Evolutionary conservation across 2,797 vertebrate genomes (phyloP).

Genomic region (Micromesistius poutassou): DNA sequence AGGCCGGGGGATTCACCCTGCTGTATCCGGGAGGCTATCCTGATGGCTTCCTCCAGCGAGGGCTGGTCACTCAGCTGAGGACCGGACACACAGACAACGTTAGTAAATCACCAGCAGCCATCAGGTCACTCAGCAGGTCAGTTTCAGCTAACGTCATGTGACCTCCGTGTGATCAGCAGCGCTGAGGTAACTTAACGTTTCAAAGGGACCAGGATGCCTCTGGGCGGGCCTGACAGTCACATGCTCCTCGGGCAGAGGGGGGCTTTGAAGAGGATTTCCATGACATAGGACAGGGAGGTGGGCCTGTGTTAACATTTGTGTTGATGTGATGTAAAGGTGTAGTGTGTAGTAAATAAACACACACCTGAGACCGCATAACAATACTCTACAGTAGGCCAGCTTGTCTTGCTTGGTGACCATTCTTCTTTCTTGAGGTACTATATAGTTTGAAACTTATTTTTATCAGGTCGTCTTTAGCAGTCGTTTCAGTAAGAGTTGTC

Average conservation of each 20-base stretch:
- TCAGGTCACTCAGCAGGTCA: neutral
- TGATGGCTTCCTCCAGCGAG: conserved; percentile 97
- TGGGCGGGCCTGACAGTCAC: conserved; percentile 23
- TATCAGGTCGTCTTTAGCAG: too few relatives aligned
- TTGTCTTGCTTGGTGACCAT: too few relatives aligned
- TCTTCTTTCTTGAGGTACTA: too few relatives aligned
- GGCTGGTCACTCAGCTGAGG: conserved; percentile 92
- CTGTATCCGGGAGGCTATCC: conserved; percentile 98
- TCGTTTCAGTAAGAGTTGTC: too few relatives aligned
- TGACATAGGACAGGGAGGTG: conserved; percentile 27
- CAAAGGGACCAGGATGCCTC: conserved; percentile 17
- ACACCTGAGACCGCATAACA: neutral
- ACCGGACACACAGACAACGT: conserved; percentile 15
- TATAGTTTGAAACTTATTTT: too few relatives aligned
- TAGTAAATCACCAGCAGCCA: neutral
- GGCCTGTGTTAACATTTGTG: neutral
- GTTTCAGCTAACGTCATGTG: neutral
- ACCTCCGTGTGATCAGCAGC: neutral
- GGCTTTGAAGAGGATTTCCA: conserved; percentile 44
- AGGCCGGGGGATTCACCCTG: conserved; percentile 95
- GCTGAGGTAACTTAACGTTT: conserved; percentile 17
- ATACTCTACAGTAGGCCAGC: too few relatives aligned
- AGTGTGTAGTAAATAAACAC: conserved; percentile 10
- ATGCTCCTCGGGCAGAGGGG: neutral
- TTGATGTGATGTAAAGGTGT: neutral